Base-by-base conservation (phyloP, 2,797 vertebrate genomes). In the Setipinna tenuifilis region DNA sequence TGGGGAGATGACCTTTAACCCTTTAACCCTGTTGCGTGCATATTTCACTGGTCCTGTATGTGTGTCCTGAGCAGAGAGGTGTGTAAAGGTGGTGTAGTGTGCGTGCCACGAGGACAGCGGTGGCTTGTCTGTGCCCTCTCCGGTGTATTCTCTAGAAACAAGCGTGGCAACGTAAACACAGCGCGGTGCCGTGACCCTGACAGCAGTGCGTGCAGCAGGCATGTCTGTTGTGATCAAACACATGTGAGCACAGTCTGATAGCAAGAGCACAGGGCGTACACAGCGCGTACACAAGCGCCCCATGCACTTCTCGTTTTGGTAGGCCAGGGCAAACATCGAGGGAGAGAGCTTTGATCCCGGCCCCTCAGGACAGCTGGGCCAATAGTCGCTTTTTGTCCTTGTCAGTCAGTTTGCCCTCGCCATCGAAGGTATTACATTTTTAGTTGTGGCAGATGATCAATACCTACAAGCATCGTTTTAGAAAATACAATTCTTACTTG, bases 171-270 rank as follows among this genome's bases (percentile, higher is more conserved):
- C 5, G 31, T 54, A 80, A 85, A 81, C 71, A 59, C 57, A 46
- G 50, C 31, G 44, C 14, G 21, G 46, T 19, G 58, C 16, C 9
- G 58, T 16, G 58, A 82, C 84, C 84, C 84, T 28, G 59, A 82
- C 14, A 41, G 84, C 58, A 7, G 19, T 82, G 54, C 58, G 25
- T 28, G 80, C n/a, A 35, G n/a, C 44, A 21, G 48, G 31, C 12
- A 59, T 59, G 50, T 75, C 6, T 57, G 14, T 25, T 84, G 82
- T 82, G 31, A 9, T 12, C 31, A 21, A 59, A 21, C 57, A 81
- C 84, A 57, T 58, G 59, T 48, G n/a, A 71, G 28, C 23, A n/a
- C 57, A 21, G 25, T 44, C 17, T 44, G 71, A 44, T 44, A 44
- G 41, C 50, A 19, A 81, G 68, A 44, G 68, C 35, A 80, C 50